These are phyloP conservation scores for Barbus barbus DNA, from an alignment of 2,113 vertebrate genomes.

Conservation along the genomic window DNA sequence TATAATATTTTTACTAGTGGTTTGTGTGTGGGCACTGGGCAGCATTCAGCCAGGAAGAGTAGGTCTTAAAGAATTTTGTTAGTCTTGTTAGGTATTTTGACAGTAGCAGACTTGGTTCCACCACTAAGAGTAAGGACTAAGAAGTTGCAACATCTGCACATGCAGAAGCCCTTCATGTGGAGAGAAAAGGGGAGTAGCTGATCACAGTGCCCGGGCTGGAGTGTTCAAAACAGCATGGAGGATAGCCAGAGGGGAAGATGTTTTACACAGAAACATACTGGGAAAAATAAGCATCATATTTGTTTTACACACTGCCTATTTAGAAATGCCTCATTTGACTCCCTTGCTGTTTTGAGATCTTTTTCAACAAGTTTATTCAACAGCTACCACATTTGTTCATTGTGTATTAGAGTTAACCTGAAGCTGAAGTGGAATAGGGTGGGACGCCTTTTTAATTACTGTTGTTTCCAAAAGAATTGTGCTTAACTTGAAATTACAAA, in stretches of 20 bases:
- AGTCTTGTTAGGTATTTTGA: neutral
- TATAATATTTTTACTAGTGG: neutral
- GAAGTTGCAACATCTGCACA: constrained; percentile 4
- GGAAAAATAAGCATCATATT: constrained; percentile 4
- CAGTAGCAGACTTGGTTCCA: neutral
- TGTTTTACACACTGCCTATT: constrained; percentile 1
- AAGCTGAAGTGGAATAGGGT: constrained; percentile 2
- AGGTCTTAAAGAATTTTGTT: neutral
- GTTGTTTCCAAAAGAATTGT: constrained; percentile 8
- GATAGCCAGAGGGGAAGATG: constrained; percentile 15
- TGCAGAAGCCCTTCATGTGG: neutral
- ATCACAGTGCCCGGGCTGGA: neutral
- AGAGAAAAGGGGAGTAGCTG: neutral
- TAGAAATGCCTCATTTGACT: constrained; percentile 20
- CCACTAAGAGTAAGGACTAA: neutral
- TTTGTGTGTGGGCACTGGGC: neutral
- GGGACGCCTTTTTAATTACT: constrained; percentile 21
- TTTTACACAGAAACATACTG: constrained; percentile 4
- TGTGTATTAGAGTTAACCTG: neutral
- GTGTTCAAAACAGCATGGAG: neutral
- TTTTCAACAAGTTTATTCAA: neutral
- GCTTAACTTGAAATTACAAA: constrained; percentile 5
- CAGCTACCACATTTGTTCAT: neutral
- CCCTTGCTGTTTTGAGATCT: neutral
- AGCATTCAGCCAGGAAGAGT: neutral